A percentile compares a stretch with the other conserved stretches of the same genome.
Conservation (phyloP, 2,888 invertebrate genomes). For the Limnephilus auricula region DNA sequence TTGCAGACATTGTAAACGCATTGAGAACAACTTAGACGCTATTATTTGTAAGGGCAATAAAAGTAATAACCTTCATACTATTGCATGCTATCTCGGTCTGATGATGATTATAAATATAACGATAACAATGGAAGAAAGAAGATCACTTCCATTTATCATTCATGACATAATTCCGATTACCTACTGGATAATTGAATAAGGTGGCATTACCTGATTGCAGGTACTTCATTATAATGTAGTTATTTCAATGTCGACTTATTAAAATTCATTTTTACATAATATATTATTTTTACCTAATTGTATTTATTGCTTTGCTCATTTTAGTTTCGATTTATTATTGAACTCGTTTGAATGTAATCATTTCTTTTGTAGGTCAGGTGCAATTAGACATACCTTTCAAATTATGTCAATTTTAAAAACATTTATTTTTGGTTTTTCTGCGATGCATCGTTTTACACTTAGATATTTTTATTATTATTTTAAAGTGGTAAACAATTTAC, state of each 20-base stretch:
- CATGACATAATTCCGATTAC: not conserved
- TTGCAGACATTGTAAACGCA: not conserved
- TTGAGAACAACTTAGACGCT: not conserved
- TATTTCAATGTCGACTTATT: not conserved
- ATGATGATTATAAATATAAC: not conserved
- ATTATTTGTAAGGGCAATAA: not conserved
- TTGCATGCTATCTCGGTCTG: not conserved
- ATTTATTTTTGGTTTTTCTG: too few relatives aligned
- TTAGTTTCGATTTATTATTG: not conserved
- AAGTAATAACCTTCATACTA: not conserved
- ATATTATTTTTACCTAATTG: not conserved
- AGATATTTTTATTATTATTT: too few relatives aligned
- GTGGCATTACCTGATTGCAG: not conserved
- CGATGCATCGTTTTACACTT: too few relatives aligned
- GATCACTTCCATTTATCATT: not conserved
- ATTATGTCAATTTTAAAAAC: too few relatives aligned
- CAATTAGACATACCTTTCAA: too few relatives aligned
- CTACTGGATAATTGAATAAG: not conserved
- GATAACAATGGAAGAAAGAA: not conserved
- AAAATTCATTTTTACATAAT: too few relatives aligned
- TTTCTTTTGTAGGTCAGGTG: not conserved
- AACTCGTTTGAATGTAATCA: not conserved
- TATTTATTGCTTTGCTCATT: not conserved
- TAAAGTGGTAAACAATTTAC: too few relatives aligned
- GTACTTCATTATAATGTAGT: not conserved